Percentiles rank a stretch among this genome's conserved stretches.
Evolutionary conservation across 1,140 invertebrate species (phyloP).

Genomic region (Drosophila punjabiensis): DNA sequence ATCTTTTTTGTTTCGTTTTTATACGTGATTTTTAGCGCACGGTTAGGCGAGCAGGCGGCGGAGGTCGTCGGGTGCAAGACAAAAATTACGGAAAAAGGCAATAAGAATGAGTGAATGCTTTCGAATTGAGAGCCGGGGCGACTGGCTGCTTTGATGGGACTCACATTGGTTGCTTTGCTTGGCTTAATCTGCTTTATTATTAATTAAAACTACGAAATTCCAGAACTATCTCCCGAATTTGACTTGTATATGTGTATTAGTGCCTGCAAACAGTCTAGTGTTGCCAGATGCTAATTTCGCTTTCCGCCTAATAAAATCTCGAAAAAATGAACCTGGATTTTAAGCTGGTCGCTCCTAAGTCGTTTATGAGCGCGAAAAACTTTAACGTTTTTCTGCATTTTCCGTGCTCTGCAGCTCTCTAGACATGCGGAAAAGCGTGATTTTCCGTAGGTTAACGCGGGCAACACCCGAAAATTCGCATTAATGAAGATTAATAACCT

Average conservation of each 20-base stretch:
- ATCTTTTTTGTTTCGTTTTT: slow-evolving; percentile 56
- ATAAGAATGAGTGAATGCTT: slow-evolving; percentile 24
- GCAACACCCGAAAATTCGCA: background rate
- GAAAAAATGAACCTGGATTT: too few species aligned
- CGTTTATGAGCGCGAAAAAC: background rate
- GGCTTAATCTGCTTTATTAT: slow-evolving; percentile 56
- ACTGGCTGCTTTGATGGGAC: slow-evolving; percentile 25
- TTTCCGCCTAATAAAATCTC: too few species aligned
- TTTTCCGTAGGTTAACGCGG: background rate
- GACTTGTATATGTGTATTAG: slow-evolving; percentile 21
- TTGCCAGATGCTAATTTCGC: too few species aligned
- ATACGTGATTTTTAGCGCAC: slow-evolving; percentile 27
- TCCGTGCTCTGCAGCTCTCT: too few species aligned
- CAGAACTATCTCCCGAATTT: slow-evolving; percentile 69
- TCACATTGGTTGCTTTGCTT: slow-evolving; percentile 68
- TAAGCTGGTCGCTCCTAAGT: background rate
- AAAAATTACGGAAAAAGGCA: slow-evolving; percentile 25
- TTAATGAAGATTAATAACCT: background rate
- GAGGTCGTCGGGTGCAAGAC: slow-evolving; percentile 6
- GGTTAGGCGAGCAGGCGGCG: slow-evolving; percentile 13
- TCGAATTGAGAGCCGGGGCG: background rate
- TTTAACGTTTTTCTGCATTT: background rate
- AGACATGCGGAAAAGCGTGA: background rate
- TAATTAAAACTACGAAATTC: slow-evolving; percentile 79
- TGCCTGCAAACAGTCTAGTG: background rate